Percentiles rank a stretch among this genome's conserved stretches.
Evolutionary conservation across 2,797 vertebrate species (phyloP).

Genomic region (Coilia nasus): DNA sequence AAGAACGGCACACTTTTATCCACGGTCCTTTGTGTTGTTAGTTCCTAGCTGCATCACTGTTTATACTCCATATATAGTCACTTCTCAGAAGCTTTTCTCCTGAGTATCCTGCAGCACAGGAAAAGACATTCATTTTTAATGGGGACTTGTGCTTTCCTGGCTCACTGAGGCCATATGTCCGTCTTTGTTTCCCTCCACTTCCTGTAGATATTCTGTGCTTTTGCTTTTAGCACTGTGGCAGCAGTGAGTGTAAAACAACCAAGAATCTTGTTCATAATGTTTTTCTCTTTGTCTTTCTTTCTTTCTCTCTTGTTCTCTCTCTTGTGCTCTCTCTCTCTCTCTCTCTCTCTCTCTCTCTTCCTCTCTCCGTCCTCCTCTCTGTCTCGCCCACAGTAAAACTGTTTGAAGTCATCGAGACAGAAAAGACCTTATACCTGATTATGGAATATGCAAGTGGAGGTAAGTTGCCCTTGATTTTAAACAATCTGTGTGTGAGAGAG

Average conservation of each 20-base stretch:
- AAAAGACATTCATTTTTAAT: not conserved
- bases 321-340: not conserved
- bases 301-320: too few relatives aligned
- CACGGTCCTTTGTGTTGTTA: not conserved
- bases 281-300: too few relatives aligned
- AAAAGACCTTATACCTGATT: conserved; percentile 93
- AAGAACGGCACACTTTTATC: too few relatives aligned
- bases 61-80: too few relatives aligned
- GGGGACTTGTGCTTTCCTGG: not conserved
- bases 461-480: conserved; percentile 66
- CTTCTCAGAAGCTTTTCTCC: not conserved
- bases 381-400: conserved; percentile 70
- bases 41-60: not conserved
- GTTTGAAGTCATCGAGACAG: conserved; percentile 93
- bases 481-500: not conserved
- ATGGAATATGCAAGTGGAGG: conserved; percentile 95
- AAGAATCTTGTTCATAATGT: not conserved
- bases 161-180: not conserved
- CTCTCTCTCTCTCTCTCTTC: not conserved
- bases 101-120: not conserved
- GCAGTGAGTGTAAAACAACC: not conserved
- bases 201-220: not conserved
- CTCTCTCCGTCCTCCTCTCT: not conserved
- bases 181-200: too few relatives aligned
- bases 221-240: not conserved